Conservation (phyloP, 2,797 vertebrate genomes). For the Anomalospiza imberbis region DNA sequence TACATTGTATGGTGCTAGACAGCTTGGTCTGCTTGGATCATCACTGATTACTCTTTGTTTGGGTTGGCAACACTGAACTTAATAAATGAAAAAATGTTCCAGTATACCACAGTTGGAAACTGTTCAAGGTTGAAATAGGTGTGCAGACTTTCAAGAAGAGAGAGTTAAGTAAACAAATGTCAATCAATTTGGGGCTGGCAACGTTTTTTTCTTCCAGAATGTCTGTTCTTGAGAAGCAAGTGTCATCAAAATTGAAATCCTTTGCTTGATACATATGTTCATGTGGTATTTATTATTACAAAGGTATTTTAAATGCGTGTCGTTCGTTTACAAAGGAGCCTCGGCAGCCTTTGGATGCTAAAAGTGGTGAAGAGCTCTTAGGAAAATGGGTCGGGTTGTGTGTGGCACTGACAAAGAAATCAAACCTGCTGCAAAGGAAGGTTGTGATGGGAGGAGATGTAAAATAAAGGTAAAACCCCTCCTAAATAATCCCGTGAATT, state of each 20-base stretch:
- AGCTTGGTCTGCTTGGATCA: slow-evolving; percentile 83
- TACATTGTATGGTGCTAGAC: slow-evolving; percentile 83
- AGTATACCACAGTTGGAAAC: slow-evolving; percentile 84
- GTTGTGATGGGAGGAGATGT: not conserved
- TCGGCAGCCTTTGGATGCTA: not conserved
- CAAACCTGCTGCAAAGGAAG: slow-evolving; percentile 16
- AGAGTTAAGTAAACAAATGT: slow-evolving; percentile 82
- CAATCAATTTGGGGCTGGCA: slow-evolving; percentile 79
- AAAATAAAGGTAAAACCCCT: slow-evolving; percentile 23
- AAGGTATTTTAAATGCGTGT: slow-evolving; percentile 69
- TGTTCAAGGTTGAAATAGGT: slow-evolving; percentile 86
- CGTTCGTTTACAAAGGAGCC: slow-evolving; percentile 54
- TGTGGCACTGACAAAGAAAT: slow-evolving; percentile 32
- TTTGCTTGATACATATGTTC: slow-evolving; percentile 71
- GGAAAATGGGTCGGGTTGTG: not conserved
- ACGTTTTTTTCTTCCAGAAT: slow-evolving; percentile 64
- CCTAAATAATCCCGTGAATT: slow-evolving; percentile 38
- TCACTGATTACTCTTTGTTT: slow-evolving; percentile 86
- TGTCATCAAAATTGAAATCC: slow-evolving; percentile 74
- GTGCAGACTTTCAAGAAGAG: slow-evolving; percentile 83
- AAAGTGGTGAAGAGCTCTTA: slow-evolving; percentile 12
- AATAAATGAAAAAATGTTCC: slow-evolving; percentile 84
- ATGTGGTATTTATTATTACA: slow-evolving; percentile 74
- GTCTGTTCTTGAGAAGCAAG: slow-evolving; percentile 77
- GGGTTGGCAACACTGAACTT: slow-evolving; percentile 84